Evolutionary conservation across 1,140 invertebrate genomes (phyloP).

Genomic region (Tribolium madens): DNA sequence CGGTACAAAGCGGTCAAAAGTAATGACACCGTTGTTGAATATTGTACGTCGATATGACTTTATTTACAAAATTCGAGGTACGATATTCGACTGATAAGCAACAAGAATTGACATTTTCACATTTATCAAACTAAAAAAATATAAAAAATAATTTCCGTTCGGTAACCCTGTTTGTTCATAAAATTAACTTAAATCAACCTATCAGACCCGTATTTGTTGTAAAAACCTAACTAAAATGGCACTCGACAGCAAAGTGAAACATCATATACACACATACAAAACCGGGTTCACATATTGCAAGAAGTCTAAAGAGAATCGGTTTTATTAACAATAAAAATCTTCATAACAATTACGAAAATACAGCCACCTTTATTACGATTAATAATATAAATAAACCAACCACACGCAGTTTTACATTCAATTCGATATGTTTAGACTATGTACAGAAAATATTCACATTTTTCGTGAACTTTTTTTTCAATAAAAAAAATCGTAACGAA

Average conservation of each 20-base stretch:
- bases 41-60: not conserved
- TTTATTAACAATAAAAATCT: constrained; percentile 41
- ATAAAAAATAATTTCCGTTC: constrained; percentile 15
- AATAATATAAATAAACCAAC: constrained; percentile 41
- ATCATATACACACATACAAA: constrained; percentile 10
- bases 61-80: constrained; percentile 8
- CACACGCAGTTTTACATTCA: constrained; percentile 41
- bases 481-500: not conserved
- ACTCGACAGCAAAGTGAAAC: constrained; percentile 23
- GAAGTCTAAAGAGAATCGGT: not conserved
- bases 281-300: constrained; percentile 41
- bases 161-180: constrained; percentile 41
- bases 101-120: constrained; percentile 43
- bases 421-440: constrained; percentile 46
- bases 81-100: constrained; percentile 32
- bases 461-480: constrained; percentile 12
- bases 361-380: constrained; percentile 44
- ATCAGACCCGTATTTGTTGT: constrained; percentile 17
- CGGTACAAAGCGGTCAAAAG: not conserved
- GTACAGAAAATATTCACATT: constrained; percentile 39
- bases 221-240: constrained; percentile 18
- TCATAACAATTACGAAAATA: constrained; percentile 43
- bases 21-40: constrained; percentile 22
- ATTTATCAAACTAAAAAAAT: constrained; percentile 25
- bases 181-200: constrained; percentile 21